Evolutionary conservation across 1,140 invertebrate genomes (phyloP).

Genomic region (Megalonaias nervosa): DNA sequence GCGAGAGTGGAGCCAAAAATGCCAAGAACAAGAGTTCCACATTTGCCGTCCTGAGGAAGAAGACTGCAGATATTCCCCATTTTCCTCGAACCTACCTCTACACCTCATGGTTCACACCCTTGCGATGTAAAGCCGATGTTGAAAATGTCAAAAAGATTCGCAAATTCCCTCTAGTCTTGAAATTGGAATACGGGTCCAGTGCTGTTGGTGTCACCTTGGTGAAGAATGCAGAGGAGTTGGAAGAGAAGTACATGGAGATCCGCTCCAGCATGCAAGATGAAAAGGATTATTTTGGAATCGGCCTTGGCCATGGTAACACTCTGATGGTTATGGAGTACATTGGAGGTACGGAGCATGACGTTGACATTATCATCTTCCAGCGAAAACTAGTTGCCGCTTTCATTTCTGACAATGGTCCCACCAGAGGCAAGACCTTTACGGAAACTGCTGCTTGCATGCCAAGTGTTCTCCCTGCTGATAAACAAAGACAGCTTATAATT

Average conservation of each 20-base stretch:
- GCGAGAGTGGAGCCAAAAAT: too few species aligned
- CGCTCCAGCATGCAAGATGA: constrained; percentile 11
- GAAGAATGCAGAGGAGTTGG: constrained; percentile 22
- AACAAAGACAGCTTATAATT: too few species aligned
- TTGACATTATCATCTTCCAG: constrained; percentile 32
- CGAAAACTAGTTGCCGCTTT: constrained; percentile 36
- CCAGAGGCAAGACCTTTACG: not conserved
- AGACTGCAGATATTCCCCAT: too few species aligned
- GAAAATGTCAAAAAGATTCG: too few species aligned
- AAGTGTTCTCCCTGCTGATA: constrained; percentile 10
- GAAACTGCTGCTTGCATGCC: constrained; percentile 14
- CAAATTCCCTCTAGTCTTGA: constrained; percentile 28
- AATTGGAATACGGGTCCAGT: constrained; percentile 37
- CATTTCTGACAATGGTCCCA: constrained; percentile 40
- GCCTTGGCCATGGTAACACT: constrained; percentile 21
- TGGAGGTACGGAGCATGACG: constrained; percentile 33
- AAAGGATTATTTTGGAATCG: constrained; percentile 21
- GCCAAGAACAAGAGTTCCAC: too few species aligned
- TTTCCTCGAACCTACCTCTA: too few species aligned
- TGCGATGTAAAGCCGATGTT: too few species aligned
- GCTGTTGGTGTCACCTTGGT: constrained; percentile 39
- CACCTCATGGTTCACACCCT: too few species aligned
- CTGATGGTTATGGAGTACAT: constrained; percentile 25
- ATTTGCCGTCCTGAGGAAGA: too few species aligned
- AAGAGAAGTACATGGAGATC: constrained; percentile 8